phyloP scores from a whole-genome alignment of 2,113 vertebrate genomes.

The Actinemys pallida region DNA sequence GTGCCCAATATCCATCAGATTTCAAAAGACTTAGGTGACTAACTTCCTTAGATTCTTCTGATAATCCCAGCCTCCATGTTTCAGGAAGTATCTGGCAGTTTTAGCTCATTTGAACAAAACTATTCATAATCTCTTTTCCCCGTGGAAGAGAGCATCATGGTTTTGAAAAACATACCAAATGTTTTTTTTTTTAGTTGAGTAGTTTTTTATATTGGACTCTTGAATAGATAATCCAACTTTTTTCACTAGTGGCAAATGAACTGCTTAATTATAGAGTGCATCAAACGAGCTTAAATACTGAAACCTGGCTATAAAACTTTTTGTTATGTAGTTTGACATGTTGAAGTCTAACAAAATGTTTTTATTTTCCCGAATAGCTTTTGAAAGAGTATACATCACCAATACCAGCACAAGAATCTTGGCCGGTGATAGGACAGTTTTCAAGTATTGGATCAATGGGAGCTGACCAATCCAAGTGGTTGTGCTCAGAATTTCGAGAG shows the following conservation, averaged over 20 bases:
- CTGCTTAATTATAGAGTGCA: not conserved
- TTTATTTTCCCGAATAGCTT: constrained; percentile 72
- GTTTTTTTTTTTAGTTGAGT: not conserved
- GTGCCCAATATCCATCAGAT: not conserved
- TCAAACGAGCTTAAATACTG: not conserved
- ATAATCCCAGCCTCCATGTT: not conserved
- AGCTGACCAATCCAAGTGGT: constrained; percentile 92
- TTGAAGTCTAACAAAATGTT: not conserved
- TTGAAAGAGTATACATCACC: constrained; percentile 79
- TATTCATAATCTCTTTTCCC: not conserved
- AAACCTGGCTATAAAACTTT: not conserved
- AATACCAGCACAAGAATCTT: constrained; percentile 76
- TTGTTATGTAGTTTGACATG: not conserved
- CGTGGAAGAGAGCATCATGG: not conserved
- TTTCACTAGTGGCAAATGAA: not conserved
- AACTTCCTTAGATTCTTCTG: not conserved
- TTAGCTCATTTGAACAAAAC: constrained; percentile 10
- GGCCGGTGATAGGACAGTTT: constrained; percentile 95
- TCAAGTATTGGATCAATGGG: constrained; percentile 98
- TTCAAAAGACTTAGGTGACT: not conserved
- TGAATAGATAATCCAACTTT: not conserved
- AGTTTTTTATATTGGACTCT: not conserved
- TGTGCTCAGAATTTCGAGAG: constrained; percentile 92
- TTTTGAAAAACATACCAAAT: not conserved
- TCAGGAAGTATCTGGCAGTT: not conserved